Evolutionary conservation across 2,113 vertebrate species (phyloP), one percentile per base, ranked within the genome.

Genomic region (Dicerorhinus sumatrensis): DNA sequence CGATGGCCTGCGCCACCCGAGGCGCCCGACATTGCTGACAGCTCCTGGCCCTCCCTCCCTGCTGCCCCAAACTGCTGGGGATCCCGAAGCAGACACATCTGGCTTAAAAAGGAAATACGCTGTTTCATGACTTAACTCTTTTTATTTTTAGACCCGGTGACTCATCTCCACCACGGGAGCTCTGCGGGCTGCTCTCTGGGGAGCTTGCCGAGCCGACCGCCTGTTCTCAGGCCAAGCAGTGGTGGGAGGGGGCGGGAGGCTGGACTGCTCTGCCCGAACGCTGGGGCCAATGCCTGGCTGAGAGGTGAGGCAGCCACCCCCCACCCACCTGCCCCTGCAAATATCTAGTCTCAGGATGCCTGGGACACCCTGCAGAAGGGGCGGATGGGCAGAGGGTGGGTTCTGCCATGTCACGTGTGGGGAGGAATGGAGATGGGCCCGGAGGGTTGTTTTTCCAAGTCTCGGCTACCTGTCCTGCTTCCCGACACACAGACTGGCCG

Each of bases 91-190:
- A 89, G 88, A 72, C 86, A 14, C 92, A 87, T 91, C 82, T 73
- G 96, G 91, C 98, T 96, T 95, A 92, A 96, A 95, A 97, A 98
- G 96, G 96, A 95, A 96, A 94, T n/a, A 9, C 11, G 3, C 63
- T 6, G 29, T 36, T 90, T 67, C 86, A 11, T 51, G 77, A 88
- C 92, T 89, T 65, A 46, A 75, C 69, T 81, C 36, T 7, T 56
- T 75, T 80, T 97, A 96, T 96, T 98, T 97, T 97, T 97, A 97
- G 97, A 91, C 29, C 31, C 67, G 18, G 86, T 96, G 97, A 97
- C 86, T 97, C 97, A 97, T 97, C 42, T 39, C 56, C 56, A 46
- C 11, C 29, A 1, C 12, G 0, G 90, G 27, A 58, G 12, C 80
- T 42, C 92, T 16, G 33, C 42, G 0, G n/a, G n/a, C 75, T 23